A percentile compares a stretch with the other conserved stretches of the same genome.
These are phyloP conservation scores for Dromaius novaehollandiae DNA, from an alignment of 2,113 vertebrate genomes.

Conservation along the genomic window DNA sequence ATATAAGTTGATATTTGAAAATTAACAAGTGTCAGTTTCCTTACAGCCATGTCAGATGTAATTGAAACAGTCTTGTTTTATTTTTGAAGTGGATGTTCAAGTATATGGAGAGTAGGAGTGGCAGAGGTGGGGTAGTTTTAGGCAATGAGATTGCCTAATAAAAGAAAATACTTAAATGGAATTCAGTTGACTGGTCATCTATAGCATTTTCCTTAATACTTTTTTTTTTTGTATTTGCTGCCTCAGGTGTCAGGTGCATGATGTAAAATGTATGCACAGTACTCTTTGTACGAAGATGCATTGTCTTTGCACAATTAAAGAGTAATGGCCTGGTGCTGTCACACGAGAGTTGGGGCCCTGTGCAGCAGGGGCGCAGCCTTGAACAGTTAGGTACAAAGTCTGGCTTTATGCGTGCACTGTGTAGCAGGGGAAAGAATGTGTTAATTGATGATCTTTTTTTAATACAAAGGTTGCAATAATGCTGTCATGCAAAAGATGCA, in stretches of 20 bases:
- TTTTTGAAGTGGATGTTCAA: constrained; percentile 37
- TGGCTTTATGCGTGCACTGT: accelerated
- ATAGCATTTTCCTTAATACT: not conserved
- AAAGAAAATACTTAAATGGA: constrained; percentile 7
- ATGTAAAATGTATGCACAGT: not conserved
- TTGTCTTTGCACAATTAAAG: not conserved
- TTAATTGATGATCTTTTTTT: not conserved
- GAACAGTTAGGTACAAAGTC: not conserved
- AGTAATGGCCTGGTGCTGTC: not conserved
- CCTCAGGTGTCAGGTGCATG: not conserved
- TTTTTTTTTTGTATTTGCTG: not conserved
- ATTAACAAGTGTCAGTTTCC: not conserved
- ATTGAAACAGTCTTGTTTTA: constrained; percentile 36
- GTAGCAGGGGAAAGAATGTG: not conserved
- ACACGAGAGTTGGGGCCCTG: accelerated
- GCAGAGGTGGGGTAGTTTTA: constrained; percentile 9
- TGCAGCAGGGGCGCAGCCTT: not conserved
- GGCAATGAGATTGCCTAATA: constrained; percentile 27
- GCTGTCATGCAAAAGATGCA: accelerated
- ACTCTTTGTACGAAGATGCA: not conserved
- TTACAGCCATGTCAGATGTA: not conserved
- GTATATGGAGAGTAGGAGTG: constrained; percentile 22
- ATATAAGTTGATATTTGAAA: not conserved
- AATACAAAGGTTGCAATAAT: not conserved
- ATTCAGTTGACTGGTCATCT: not conserved